Evolutionary conservation across 2,113 vertebrate genomes (phyloP), one percentile per base, ranked within the genome.

Genomic region (Sterna hirundo): DNA sequence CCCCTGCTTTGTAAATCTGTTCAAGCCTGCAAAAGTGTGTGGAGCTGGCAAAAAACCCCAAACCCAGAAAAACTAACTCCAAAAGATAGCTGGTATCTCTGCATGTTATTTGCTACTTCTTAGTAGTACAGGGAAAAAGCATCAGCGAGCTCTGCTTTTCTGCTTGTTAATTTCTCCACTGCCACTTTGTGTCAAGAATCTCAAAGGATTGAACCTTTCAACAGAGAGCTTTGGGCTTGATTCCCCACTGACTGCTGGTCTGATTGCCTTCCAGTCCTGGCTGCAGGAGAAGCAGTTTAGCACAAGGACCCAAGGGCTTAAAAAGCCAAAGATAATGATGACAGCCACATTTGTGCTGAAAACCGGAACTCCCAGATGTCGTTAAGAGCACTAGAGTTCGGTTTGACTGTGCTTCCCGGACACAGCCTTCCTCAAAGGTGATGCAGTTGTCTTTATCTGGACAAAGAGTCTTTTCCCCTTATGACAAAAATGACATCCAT

Each of bases 281-380:
- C 49, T 47, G 49, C 21, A 52, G 62, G 34, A 88, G 74, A 65
- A 83, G 38, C 15, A 64, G 79, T 10, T 82, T 75, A 90, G 38
- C 58, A 46, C 1, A 13, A 75, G 75, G 40, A 93, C 32, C n/a
- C 55, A 42, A 58, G 54, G 44, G n/a, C 49, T 95, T 87, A 62
- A 93, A 91, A 83, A 92, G 16, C 36, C 40, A 69, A 69, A 92
- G 64, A 69, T 86, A 96, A 92, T 88, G 25, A 92, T 90, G 74
- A 71, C 34, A 65, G 34, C 5, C 36, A 60, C 5, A 13, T 29
- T 65, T 29, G 20, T 27, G 14, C 44, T 83, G 91, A 82, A 95
- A 88, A 54, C 47, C 69, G n/a, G 34, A 90, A 44, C 8, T 72
- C 38, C 54, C 19, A 66, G 47, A 32, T 76, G 32, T 86, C 2